Percentiles rank a stretch among this genome's conserved stretches.
These are phyloP conservation scores for Pediacus dermestoides DNA, from an alignment of 2,888 invertebrate species.

Conservation along the genomic window DNA sequence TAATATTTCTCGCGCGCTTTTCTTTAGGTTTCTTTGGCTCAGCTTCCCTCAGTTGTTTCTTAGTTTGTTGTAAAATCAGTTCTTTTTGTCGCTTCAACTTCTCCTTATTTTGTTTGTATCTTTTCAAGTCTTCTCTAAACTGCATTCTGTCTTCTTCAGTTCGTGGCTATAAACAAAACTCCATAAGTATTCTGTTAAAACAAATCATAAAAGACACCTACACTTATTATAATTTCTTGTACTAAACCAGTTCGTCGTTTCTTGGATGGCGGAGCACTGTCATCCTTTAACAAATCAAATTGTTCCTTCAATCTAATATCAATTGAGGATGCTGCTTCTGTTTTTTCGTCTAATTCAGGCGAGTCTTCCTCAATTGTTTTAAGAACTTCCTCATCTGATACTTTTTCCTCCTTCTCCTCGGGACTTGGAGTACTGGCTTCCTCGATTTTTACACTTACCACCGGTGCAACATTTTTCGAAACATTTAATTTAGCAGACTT, in stretches of 20 bases:
- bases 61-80: constrained; percentile 49
- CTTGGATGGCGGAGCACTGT: constrained; percentile 40
- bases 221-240: constrained; percentile 63
- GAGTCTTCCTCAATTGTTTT: constrained; percentile 32
- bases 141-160: constrained; percentile 73
- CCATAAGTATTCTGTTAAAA: constrained; percentile 4
- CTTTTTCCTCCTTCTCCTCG: constrained; percentile 17
- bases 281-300: constrained; percentile 38
- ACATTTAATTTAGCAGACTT: constrained; percentile 28
- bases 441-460: constrained; percentile 11
- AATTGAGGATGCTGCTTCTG: constrained; percentile 31
- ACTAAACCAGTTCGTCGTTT: constrained; percentile 57
- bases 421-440: constrained; percentile 22
- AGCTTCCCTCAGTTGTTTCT: constrained; percentile 33
- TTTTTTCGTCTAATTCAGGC: constrained; percentile 32
- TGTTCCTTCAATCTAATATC: constrained; percentile 43
- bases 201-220: constrained; percentile 47
- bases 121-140: constrained; percentile 66
- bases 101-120: constrained; percentile 77
- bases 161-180: constrained; percentile 60
- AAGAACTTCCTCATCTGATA: constrained; percentile 33
- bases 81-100: constrained; percentile 68
- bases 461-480: not conserved
- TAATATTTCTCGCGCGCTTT: constrained; percentile 32
- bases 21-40: constrained; percentile 29